phyloP scores from a whole-genome alignment of 2,113 vertebrate species.

The Lamprologus callipterus region DNA sequence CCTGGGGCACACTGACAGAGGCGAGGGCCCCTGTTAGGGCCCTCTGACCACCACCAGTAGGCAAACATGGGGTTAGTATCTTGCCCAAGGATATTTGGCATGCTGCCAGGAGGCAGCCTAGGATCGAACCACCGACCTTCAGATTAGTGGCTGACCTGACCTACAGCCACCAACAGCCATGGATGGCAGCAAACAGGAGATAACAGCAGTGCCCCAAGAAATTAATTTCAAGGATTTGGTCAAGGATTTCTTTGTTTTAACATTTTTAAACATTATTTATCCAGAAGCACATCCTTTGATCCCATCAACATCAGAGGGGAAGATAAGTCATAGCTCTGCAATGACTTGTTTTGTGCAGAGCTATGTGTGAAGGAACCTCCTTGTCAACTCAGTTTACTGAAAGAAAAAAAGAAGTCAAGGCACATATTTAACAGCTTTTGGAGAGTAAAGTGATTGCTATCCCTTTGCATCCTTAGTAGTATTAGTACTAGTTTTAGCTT shows the following conservation, averaged over 20 bases:
- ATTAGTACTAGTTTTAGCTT: neutral
- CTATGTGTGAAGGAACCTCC: neutral
- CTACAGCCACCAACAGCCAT: neutral
- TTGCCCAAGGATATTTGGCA: too few relatives aligned
- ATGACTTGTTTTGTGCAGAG: neutral
- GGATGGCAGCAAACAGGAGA: neutral
- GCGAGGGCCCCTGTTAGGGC: too few relatives aligned
- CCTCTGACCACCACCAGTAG: too few relatives aligned
- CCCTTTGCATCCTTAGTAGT: neutral
- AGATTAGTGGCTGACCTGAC: too few relatives aligned
- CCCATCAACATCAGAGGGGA: neutral
- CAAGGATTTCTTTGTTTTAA: neutral
- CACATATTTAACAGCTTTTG: neutral
- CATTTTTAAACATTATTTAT: neutral
- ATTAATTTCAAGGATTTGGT: rapidly evolving
- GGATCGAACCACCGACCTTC: too few relatives aligned
- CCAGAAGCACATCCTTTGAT: neutral
- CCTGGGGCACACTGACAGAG: too few relatives aligned
- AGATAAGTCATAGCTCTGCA: neutral
- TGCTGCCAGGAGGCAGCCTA: too few relatives aligned
- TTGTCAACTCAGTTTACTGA: neutral
- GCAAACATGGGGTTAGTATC: too few relatives aligned
- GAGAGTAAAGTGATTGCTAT: neutral
- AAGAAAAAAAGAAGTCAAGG: neutral
- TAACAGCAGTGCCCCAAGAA: neutral